Evolutionary conservation across 2,797 vertebrate species (phyloP), one percentile per base, ranked within the genome.

Genomic region (Pseudopleuronectes americanus): DNA sequence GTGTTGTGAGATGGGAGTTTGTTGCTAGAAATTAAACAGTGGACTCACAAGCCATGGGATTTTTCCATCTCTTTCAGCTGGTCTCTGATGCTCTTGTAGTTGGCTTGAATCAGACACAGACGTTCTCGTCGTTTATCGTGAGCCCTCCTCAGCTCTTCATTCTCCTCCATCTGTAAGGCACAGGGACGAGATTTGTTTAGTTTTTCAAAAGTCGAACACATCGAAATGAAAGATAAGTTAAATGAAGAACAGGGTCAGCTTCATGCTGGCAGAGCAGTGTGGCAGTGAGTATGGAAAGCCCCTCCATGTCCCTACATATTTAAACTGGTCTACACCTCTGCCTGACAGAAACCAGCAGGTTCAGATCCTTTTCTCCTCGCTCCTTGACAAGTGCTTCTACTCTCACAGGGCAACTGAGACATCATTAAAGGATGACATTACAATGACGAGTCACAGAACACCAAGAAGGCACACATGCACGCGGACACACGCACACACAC

Each of bases 61-160:
- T 95, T 95, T 79, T 98, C 94, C 80, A 91, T 89, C 79, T 96
- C 94, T 77, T 95, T 96, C 88, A 97, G 94, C 84, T 96, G 96
- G 68, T 96, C 94, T 92, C 93, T 95, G 75, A 97, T 80, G 45
- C 87, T 89, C 89, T 92, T 96, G 93, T 96, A 96, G 95, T 94
- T 95, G 90, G 90, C 94, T 90, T 97, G 96, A 83, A 99, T 95
- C 79, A 96, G 92, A 88, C 92, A 92, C 60, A 98, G 91, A 56
- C 96, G 95, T 84, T 96, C 94, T 47, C 90, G 91, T 2, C 90
- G 81, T 81, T 95, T 95, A 84, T 95, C 94, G 76, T 96, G 95
- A 80, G 93, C 95, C 89, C 84, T 90, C 91, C 88, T 94, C 80
- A 98, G 92, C 87, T 96, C 95, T 80, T 95, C 91, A 63, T 95